phyloP scores from a whole-genome alignment of 2,888 invertebrate species.

The Carterocephalus palaemon region DNA sequence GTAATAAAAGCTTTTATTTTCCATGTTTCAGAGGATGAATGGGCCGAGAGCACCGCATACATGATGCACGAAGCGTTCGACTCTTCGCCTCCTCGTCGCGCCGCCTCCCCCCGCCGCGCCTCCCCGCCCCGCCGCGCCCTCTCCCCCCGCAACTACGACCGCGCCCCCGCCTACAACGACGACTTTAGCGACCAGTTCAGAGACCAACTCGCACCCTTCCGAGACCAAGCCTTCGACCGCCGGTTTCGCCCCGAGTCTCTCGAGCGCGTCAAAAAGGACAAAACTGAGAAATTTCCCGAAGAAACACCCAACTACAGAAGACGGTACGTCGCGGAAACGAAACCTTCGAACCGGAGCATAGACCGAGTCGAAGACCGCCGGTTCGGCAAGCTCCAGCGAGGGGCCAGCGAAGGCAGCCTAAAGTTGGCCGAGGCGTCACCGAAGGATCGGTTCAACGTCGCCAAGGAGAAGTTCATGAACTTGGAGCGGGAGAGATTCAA shows the following conservation, averaged over 20 bases:
- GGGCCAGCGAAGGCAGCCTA: slow-evolving; percentile 70
- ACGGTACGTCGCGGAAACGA: slow-evolving; percentile 71
- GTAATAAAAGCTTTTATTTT: slow-evolving; percentile 26
- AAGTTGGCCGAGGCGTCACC: slow-evolving; percentile 78
- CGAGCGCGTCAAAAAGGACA: slow-evolving; percentile 58
- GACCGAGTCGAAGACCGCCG: slow-evolving; percentile 70
- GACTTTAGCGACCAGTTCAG: slow-evolving; percentile 49
- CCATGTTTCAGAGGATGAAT: slow-evolving; percentile 85
- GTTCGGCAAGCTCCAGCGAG: slow-evolving; percentile 63
- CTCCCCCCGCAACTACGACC: slow-evolving; percentile 49
- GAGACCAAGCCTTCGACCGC: slow-evolving; percentile 61
- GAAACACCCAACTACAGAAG: slow-evolving; percentile 65
- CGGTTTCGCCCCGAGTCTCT: slow-evolving; percentile 69
- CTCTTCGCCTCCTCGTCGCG: slow-evolving; percentile 61
- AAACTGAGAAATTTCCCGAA: slow-evolving; percentile 59
- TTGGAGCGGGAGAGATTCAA: slow-evolving; percentile 85
- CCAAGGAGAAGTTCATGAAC: slow-evolving; percentile 90
- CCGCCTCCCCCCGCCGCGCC: slow-evolving; percentile 37
- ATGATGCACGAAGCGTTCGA: slow-evolving; percentile 80
- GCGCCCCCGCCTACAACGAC: slow-evolving; percentile 37
- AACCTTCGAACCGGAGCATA: slow-evolving; percentile 67
- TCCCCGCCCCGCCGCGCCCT: slow-evolving; percentile 43
- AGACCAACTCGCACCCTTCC: slow-evolving; percentile 63
- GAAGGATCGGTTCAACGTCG: slow-evolving; percentile 89
- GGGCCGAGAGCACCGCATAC: slow-evolving; percentile 83